Conservation (phyloP, 2,797 vertebrate genomes). For the Gymnoscopelus braueri region DNA sequence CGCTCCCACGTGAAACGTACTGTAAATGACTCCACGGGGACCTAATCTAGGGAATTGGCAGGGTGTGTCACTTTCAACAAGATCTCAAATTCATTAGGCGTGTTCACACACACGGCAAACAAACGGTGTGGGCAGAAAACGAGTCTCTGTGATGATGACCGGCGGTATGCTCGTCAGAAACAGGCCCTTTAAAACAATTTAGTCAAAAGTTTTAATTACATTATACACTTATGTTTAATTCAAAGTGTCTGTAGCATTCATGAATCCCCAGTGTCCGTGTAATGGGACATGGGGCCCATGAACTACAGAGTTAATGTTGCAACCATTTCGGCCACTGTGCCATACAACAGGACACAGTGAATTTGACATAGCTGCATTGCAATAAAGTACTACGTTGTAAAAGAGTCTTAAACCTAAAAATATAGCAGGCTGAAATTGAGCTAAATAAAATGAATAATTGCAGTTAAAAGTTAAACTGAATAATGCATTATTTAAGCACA, state of each 20-base stretch:
- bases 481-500: no score
- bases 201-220: neutral
- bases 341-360: neutral
- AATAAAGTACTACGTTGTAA: neutral
- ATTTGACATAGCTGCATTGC: neutral
- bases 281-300: neutral
- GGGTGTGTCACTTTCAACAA: slow-evolving; percentile 4
- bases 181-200: no score
- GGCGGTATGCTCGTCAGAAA: neutral
- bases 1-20: no score
- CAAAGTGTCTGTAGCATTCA: neutral
- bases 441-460: no score
- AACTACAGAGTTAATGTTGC: neutral
- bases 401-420: no score
- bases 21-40: neutral
- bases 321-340: neutral
- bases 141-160: neutral
- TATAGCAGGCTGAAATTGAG: no score
- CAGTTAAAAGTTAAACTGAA: no score
- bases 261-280: neutral
- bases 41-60: neutral
- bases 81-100: neutral
- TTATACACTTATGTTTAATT: neutral
- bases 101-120: slow-evolving; percentile 12
- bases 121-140: neutral